A percentile compares a stretch with the other conserved stretches of the same genome.
These are phyloP conservation scores for Polypterus bichir DNA, from an alignment of 2,113 vertebrate species.

Conservation along the genomic window DNA sequence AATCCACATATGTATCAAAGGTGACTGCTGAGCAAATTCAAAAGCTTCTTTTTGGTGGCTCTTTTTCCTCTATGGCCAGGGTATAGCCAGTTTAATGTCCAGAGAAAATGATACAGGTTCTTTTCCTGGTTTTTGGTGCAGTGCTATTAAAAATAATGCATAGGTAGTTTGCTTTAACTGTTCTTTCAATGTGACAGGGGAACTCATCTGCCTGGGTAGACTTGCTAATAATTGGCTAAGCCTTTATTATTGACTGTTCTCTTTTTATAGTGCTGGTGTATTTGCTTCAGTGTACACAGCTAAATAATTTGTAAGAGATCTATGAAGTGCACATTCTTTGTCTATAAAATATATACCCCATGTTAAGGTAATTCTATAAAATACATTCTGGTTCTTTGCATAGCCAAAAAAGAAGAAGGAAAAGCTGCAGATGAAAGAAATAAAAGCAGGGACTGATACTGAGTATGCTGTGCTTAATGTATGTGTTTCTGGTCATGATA, in stretches of 20 bases:
- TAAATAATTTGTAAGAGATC: not conserved
- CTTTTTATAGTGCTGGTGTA: not conserved
- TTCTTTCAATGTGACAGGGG: no score
- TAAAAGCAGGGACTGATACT: conserved; percentile 42
- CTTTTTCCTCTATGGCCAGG: no score
- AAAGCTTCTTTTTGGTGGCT: no score
- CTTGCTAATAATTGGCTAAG: not conserved
- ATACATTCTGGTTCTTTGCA: conserved; percentile 3
- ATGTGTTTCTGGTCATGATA: conserved; percentile 66
- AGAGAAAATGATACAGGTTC: no score
- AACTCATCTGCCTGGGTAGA: not conserved
- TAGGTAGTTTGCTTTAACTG: no score
- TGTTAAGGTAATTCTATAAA: no score
- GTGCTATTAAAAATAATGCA: no score
- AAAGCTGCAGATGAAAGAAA: conserved; percentile 47
- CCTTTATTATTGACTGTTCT: not conserved
- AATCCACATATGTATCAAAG: no score
- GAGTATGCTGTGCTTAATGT: conserved; percentile 71
- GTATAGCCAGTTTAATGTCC: no score
- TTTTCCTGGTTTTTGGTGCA: no score
- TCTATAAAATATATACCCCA: no score
- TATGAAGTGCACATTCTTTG: not conserved
- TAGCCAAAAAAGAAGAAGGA: conserved; percentile 63
- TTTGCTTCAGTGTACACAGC: not conserved
- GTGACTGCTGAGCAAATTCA: no score